phyloP scores from a whole-genome alignment of 2,113 vertebrate genomes.

The Tonatia bakeri region DNA sequence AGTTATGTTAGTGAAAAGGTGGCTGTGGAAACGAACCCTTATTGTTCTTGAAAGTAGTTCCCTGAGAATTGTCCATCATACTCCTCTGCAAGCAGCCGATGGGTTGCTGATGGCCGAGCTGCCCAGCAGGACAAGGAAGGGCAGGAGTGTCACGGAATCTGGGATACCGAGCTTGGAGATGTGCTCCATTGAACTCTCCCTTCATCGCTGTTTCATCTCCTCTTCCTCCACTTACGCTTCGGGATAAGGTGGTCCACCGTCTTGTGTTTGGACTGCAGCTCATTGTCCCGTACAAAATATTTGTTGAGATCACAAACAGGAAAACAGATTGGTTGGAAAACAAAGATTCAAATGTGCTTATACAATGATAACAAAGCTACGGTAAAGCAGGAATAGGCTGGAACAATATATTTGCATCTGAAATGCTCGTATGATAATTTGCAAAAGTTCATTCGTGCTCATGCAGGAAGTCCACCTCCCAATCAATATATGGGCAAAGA shows the following conservation, averaged over 20 bases:
- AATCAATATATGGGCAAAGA: neutral
- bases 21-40: neutral
- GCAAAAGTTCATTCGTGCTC: neutral
- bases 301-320: neutral
- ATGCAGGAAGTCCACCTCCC: neutral
- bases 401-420: neutral
- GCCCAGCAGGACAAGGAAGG: constrained; percentile 79
- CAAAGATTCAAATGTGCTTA: neutral
- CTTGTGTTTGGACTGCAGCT: constrained; percentile 70
- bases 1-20: neutral
- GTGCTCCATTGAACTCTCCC: constrained; percentile 53
- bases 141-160: constrained; percentile 80
- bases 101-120: constrained; percentile 78
- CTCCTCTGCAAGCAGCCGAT: constrained; percentile 67
- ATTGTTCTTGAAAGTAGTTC: neutral
- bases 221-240: constrained; percentile 79
- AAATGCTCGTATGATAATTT: neutral
- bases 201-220: constrained; percentile 59
- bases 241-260: constrained; percentile 78
- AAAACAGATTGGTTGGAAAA: neutral
- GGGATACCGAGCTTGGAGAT: constrained; percentile 74
- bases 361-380: neutral
- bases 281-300: constrained; percentile 73
- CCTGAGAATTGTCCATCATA: constrained; percentile 52
- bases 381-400: neutral